Evolutionary conservation across 2,113 vertebrate species (phyloP), one percentile per base, ranked within the genome.

Genomic region (Conger conger): DNA sequence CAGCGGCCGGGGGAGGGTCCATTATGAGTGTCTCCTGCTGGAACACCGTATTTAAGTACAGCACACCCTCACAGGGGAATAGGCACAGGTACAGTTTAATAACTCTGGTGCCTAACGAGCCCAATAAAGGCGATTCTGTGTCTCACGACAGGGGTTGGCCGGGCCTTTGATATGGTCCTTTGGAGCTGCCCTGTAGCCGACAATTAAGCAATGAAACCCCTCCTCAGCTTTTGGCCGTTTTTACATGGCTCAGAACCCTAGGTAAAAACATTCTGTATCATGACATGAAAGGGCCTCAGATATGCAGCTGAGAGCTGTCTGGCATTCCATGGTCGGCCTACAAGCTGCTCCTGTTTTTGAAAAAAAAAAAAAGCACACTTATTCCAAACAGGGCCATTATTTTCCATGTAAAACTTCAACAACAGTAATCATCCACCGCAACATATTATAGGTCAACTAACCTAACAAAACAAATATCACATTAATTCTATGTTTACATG

Each of bases 221-320:
- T 82, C 82, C 78, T 87, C 89, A 82, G 87, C 91, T 86, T 89
- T 88, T 86, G 23, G 84, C 87, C 88, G 89, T 84, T 91, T 93
- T 93, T 89, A 91, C 90, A 89, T 80, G 86, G 81, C 87, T 82
- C 68, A 79, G 77, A 89, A 93, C 87, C 91, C 85, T 79, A 86
- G 88, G 85, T 87, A 86, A 86, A 88, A 85, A 87, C 83, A 89
- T 37, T 79, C 82, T 85, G 82, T 23, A 15, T 83, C 40, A 45
- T 82, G 89, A 90, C 89, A 89, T 93, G 91, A 93, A 93, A 93
- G 86, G 20, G 60, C 91, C 88, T 89, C 90, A 86, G 63, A 89
- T 17, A 79, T 83, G 54, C 90, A 82, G 87, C 35, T 53, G 81
- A 57, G 38, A 23, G 78, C 79, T 81, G 86, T 89, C 91, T 92